Base-by-base conservation (phyloP, 1,140 invertebrate genomes). In the Drosophila mayri region DNA sequence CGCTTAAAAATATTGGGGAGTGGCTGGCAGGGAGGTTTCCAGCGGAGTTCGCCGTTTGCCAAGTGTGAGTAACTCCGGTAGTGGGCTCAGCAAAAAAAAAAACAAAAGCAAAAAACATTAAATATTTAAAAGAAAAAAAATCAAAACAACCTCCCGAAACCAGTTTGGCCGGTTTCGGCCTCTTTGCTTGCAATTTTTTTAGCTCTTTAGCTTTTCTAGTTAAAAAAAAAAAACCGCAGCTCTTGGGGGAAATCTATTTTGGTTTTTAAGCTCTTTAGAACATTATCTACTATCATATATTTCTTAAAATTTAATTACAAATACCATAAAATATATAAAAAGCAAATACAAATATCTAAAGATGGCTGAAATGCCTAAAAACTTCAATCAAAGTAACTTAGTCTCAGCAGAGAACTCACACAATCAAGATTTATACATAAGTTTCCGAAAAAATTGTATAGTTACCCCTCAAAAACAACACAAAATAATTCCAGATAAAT, bases 51-150 rank as follows among this genome's bases (percentile, higher is more conserved):
- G 50, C 14, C 30, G 50, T 35, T 35, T 14, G 30, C 50, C 25
- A 65, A 76, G 71, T 67, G 82, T 79, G 81, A 80, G 81, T 83
- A 83, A 83, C 81, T 83, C 81, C 81, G 46, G 81, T 83, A 83
- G 81, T 84, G 54, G 72, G 43, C 66, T 37, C 14, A 22, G 35
- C 61, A 37, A 12, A 62, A 37, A 35, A 32, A n/a, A 47, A 61
- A 28, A 30, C 6, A 37, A 41, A 9, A 25, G 25, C 25, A 25
- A 25, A 25, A 18, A 50, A 28, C 22, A 25, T 47, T 47, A 47
- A 63, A 28, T 9, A 18, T 49, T 28, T 49, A 30, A n/a, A 61
- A 61, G 28, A 22, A 44, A 38, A 2, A 38, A 32, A 50, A 41
- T 10, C 16, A 54, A 20, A 37, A 38, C 66, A 52, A 70, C 66